These are phyloP conservation scores for Leguminivora glycinivorella DNA, from an alignment of 1,140 invertebrate genomes.

Conservation along the genomic window DNA sequence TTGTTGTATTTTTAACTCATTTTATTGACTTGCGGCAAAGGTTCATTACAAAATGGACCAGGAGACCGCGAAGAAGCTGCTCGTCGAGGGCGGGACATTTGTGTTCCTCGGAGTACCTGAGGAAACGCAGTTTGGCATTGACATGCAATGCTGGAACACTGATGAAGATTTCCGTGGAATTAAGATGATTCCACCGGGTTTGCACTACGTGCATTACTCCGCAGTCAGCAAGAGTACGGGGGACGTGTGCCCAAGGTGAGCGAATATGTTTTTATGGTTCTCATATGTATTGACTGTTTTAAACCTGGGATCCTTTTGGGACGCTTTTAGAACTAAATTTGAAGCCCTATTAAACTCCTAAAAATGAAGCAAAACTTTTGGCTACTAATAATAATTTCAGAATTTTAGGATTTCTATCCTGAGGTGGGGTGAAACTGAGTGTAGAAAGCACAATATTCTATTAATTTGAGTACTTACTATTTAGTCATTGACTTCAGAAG, in stretches of 20 bases:
- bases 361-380: no score
- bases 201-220: slow-evolving; percentile 97
- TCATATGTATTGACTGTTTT: slow-evolving; percentile 5
- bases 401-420: no score
- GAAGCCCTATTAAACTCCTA: no score
- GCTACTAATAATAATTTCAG: no score
- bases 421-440: no score
- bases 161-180: slow-evolving; percentile 95
- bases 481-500: no score
- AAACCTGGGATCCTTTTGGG: no score
- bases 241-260: slow-evolving; percentile 71
- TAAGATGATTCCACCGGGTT: slow-evolving; percentile 99
- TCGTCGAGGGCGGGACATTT: slow-evolving; percentile 90
- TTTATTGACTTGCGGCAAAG: slow-evolving; percentile 36
- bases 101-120: slow-evolving; percentile 90
- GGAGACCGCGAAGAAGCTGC: slow-evolving; percentile 86
- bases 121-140: slow-evolving; percentile 97
- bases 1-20: slow-evolving; percentile 47
- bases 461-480: no score
- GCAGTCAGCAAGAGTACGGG: slow-evolving; percentile 77
- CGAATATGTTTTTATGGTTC: neutral
- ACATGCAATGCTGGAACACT: slow-evolving; percentile 96
- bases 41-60: slow-evolving; percentile 83
- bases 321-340: no score
- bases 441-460: no score